Conservation (phyloP, 2,888 invertebrate genomes). For the Synanthedon andrenaeformis region DNA sequence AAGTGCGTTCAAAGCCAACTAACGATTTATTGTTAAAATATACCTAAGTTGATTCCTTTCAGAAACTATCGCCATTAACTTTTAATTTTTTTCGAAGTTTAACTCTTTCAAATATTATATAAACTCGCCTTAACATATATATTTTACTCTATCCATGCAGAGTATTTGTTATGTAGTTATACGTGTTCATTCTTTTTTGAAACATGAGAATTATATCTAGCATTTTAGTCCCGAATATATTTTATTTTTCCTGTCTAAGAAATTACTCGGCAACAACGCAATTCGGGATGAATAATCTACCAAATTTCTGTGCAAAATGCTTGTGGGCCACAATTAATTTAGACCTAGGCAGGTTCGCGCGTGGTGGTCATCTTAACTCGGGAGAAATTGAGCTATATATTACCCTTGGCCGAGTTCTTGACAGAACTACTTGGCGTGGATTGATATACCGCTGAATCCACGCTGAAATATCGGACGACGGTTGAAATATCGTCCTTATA, state of each 20-base stretch:
- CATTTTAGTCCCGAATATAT: not conserved
- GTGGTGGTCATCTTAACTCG: slow-evolving; percentile 16
- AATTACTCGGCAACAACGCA: not conserved
- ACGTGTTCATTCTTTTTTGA: no score
- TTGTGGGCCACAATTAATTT: slow-evolving; percentile 8
- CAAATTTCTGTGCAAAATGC: slow-evolving; percentile 8
- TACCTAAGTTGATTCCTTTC: no score
- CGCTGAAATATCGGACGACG: slow-evolving; percentile 35
- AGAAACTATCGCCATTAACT: no score
- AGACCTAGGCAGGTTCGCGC: slow-evolving; percentile 6
- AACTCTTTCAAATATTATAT: not conserved
- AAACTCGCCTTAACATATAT: no score
- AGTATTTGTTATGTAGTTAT: no score
- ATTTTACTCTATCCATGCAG: no score
- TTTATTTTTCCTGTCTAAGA: not conserved
- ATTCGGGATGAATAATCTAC: slow-evolving; percentile 7
- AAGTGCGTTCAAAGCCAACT: no score
- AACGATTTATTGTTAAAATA: no score
- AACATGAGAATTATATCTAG: no score
- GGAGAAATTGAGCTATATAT: slow-evolving; percentile 11
- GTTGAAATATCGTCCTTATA: slow-evolving; percentile 34
- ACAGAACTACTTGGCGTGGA: slow-evolving; percentile 46
- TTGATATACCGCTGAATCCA: slow-evolving; percentile 46
- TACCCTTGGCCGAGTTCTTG: slow-evolving; percentile 23
- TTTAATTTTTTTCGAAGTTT: not conserved